A percentile compares a stretch with the other conserved stretches of the same genome.
phyloP scores from a whole-genome alignment of 2,797 vertebrate species.

The Urosaurus nigricauda region DNA sequence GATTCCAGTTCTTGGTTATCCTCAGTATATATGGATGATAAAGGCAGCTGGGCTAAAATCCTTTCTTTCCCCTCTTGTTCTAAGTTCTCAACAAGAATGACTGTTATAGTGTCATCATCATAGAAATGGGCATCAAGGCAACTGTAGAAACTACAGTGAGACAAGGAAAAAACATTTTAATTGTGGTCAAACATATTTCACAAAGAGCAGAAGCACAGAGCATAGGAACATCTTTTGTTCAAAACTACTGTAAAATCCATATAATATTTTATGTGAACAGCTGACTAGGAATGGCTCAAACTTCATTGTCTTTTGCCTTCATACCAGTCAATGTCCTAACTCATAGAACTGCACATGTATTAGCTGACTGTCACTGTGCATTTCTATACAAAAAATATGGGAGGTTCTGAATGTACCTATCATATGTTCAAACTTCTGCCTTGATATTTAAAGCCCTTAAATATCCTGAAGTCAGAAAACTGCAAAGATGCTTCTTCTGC shows the following conservation, averaged over 20 bases:
- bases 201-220: background rate
- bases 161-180: conserved; percentile 50
- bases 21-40: conserved; percentile 84
- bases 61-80: conserved; percentile 85
- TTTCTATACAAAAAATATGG: background rate
- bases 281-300: background rate
- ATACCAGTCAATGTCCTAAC: background rate
- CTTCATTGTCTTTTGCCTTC: background rate
- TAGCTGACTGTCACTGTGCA: background rate
- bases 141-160: conserved; percentile 80
- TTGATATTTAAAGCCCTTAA: background rate
- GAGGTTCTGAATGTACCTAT: background rate
- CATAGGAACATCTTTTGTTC: background rate
- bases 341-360: background rate
- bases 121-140: conserved; percentile 96
- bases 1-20: conserved; percentile 81
- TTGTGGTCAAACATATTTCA: conserved; percentile 1
- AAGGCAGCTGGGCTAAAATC: conserved; percentile 90
- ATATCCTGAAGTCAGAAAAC: too few species aligned
- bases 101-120: conserved; percentile 93
- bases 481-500: background rate
- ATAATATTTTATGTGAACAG: background rate
- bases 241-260: background rate
- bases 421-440: background rate
- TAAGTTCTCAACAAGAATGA: conserved; percentile 86